These are phyloP conservation scores for Xylota segnis DNA, from an alignment of 2,888 invertebrate genomes.

Conservation along the genomic window DNA sequence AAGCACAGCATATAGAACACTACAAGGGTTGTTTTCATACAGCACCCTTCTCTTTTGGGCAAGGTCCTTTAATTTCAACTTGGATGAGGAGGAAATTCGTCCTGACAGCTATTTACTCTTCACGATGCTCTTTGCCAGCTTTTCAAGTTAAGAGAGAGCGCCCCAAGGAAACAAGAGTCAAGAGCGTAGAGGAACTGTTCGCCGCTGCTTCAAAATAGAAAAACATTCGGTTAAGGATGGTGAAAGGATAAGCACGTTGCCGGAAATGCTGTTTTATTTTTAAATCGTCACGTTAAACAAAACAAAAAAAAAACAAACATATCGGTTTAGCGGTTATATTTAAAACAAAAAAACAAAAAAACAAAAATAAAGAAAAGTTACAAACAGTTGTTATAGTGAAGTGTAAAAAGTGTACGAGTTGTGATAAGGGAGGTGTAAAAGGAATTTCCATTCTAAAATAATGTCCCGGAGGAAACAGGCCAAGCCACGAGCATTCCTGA, in stretches of 20 bases:
- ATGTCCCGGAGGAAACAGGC: constrained; percentile 90
- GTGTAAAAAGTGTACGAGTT: constrained; percentile 25
- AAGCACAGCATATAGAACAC: constrained; percentile 40
- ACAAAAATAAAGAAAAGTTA: not conserved
- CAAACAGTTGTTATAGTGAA: constrained; percentile 10
- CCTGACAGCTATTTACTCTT: constrained; percentile 45
- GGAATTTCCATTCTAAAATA: not conserved
- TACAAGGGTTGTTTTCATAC: constrained; percentile 55
- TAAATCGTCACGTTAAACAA: constrained; percentile 28
- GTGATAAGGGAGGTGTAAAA: not conserved
- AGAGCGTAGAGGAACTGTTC: constrained; percentile 45
- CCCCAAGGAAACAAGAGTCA: constrained; percentile 43
- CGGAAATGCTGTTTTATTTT: constrained; percentile 39
- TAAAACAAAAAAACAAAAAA: not conserved
- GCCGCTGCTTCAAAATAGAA: constrained; percentile 49
- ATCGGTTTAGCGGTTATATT: constrained; percentile 1
- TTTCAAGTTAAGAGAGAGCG: constrained; percentile 61
- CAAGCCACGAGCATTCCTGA: constrained; percentile 88
- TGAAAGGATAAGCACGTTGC: constrained; percentile 82
- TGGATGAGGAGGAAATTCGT: constrained; percentile 1
- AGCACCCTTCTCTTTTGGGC: constrained; percentile 65
- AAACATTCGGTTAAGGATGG: constrained; percentile 81
- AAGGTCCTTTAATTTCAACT: constrained; percentile 23
- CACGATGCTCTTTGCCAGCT: constrained; percentile 41
- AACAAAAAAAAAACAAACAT: constrained; percentile 22